These are phyloP conservation scores for Grapholita molesta DNA, from an alignment of 1,140 invertebrate species.

Conservation along the genomic window DNA sequence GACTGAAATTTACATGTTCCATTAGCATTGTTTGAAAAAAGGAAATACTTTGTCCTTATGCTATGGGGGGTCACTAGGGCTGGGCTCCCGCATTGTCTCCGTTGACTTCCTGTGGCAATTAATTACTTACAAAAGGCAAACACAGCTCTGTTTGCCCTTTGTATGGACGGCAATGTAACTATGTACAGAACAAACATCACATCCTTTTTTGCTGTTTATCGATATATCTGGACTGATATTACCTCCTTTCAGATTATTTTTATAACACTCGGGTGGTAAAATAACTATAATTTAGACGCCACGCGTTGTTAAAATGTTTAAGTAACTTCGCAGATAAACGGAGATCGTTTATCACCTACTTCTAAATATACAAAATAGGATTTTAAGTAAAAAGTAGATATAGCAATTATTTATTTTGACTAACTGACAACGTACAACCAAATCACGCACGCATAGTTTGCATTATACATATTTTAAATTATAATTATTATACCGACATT, in stretches of 20 bases:
- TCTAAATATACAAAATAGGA: too few relatives aligned
- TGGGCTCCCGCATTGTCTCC: background rate
- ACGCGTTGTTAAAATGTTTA: background rate
- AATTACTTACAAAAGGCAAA: background rate
- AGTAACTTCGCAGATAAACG: too few relatives aligned
- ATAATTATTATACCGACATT: too few relatives aligned
- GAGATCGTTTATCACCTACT: too few relatives aligned
- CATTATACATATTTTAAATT: too few relatives aligned
- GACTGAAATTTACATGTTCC: too few relatives aligned
- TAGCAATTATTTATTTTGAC: too few relatives aligned
- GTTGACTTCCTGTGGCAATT: slow-evolving; percentile 6
- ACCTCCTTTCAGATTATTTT: background rate
- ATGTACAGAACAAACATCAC: background rate
- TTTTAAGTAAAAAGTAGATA: too few relatives aligned
- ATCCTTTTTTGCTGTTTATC: background rate
- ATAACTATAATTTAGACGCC: too few relatives aligned
- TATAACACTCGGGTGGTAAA: too few relatives aligned
- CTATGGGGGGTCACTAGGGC: background rate
- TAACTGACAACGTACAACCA: too few relatives aligned
- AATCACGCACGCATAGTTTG: too few relatives aligned
- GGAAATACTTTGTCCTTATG: slow-evolving; percentile 1
- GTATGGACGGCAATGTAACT: background rate
- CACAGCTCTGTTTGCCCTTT: background rate
- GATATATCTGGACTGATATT: background rate
- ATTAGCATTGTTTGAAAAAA: background rate